Conservation (phyloP, 1,140 invertebrate genomes). For the Pseudachorutes palmiensis region DNA sequence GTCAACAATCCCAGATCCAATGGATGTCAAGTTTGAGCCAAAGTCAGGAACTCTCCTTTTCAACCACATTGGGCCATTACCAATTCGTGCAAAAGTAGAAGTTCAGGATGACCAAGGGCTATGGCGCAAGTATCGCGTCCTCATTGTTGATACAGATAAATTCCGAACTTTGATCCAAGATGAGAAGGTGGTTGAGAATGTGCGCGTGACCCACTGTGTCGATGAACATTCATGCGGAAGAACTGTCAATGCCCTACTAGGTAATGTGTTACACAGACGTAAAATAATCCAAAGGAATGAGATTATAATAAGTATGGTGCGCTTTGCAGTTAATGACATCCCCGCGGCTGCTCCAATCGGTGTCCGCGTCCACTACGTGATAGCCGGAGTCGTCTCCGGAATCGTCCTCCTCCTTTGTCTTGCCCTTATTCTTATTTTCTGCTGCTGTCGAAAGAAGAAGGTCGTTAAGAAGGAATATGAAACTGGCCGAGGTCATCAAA, state of each 20-base stretch:
- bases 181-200: slow-evolving; percentile 26
- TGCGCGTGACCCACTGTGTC: slow-evolving; percentile 37
- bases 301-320: background rate
- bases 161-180: slow-evolving; percentile 31
- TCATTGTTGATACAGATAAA: slow-evolving; percentile 29
- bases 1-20: slow-evolving; percentile 60
- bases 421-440: slow-evolving; percentile 69
- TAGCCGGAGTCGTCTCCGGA: slow-evolving; percentile 57
- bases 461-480: slow-evolving; percentile 73
- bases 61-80: slow-evolving; percentile 53
- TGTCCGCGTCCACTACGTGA: slow-evolving; percentile 34
- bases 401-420: slow-evolving; percentile 69
- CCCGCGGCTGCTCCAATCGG: slow-evolving; percentile 35
- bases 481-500: slow-evolving; percentile 70
- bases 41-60: slow-evolving; percentile 62
- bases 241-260: slow-evolving; percentile 35
- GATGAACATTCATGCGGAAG: slow-evolving; percentile 33
- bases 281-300: slow-evolving; percentile 6
- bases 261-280: slow-evolving; percentile 10
- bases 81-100: slow-evolving; percentile 55
- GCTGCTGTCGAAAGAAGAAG: slow-evolving; percentile 75
- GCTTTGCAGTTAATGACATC: slow-evolving; percentile 32
- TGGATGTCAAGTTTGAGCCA: slow-evolving; percentile 71
- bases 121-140: slow-evolving; percentile 35
- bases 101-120: slow-evolving; percentile 31